Evolutionary conservation across 2,888 invertebrate species (phyloP).

Genomic region (Thecophora atra): DNA sequence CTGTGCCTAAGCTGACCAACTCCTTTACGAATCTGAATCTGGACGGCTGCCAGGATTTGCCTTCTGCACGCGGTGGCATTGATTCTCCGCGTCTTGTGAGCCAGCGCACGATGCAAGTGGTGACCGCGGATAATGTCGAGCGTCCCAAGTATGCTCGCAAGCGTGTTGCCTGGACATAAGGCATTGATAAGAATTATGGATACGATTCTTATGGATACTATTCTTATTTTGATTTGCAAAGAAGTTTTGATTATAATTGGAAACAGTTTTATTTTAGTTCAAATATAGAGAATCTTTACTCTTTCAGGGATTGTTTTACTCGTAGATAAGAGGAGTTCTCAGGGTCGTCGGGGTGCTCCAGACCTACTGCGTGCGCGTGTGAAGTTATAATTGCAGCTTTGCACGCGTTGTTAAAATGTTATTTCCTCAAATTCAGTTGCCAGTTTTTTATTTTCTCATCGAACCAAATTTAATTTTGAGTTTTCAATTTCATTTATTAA

Average conservation of each 20-base stretch:
- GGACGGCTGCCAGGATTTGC: slow-evolving; percentile 52
- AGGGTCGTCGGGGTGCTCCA: no score
- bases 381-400: no score
- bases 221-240: slow-evolving; percentile 4
- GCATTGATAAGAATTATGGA: not conserved
- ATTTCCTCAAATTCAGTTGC: no score
- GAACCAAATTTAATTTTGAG: no score
- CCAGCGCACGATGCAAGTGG: slow-evolving; percentile 52
- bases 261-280: slow-evolving; percentile 2
- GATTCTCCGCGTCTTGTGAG: slow-evolving; percentile 50
- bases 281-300: not conserved
- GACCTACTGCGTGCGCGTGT: no score
- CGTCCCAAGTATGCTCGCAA: slow-evolving; percentile 60
- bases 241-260: no score
- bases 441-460: no score
- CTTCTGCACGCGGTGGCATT: slow-evolving; percentile 43
- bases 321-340: no score
- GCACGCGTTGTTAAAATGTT: no score
- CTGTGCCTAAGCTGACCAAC: slow-evolving; percentile 41
- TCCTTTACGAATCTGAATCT: slow-evolving; percentile 59
- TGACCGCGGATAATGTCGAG: slow-evolving; percentile 49
- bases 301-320: not conserved
- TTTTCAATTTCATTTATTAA: no score
- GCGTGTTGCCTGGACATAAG: slow-evolving; percentile 60
- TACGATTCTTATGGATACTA: not conserved